phyloP scores from a whole-genome alignment of 2,888 invertebrate genomes.

The Drepana falcataria region DNA sequence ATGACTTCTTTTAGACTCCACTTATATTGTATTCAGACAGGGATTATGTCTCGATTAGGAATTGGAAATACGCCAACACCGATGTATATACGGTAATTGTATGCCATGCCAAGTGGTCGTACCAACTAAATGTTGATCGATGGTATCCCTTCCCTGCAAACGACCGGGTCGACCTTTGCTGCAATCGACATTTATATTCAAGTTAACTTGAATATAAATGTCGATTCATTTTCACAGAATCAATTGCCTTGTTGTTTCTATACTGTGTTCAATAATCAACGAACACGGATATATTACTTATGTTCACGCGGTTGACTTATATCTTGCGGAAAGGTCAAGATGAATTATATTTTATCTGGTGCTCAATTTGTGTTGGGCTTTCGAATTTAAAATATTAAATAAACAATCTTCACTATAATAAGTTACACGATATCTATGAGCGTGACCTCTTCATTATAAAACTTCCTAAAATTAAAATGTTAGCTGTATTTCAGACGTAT shows the following conservation, averaged over 20 bases:
- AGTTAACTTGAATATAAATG: constrained; percentile 40
- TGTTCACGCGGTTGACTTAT: neutral
- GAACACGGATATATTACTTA: neutral
- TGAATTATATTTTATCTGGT: neutral
- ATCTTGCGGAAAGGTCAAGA: constrained; percentile 10
- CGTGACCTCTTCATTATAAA: too few species aligned
- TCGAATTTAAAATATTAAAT: too few species aligned
- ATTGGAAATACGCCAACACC: constrained; percentile 63
- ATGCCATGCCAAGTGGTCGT: constrained; percentile 62
- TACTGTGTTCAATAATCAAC: constrained; percentile 15
- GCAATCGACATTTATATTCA: too few species aligned
- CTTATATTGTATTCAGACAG: neutral
- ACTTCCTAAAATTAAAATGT: too few species aligned
- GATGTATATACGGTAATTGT: constrained; percentile 62
- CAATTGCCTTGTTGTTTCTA: constrained; percentile 14
- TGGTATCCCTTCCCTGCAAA: constrained; percentile 56
- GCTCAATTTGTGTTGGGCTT: too few species aligned
- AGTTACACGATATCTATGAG: too few species aligned
- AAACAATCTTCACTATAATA: too few species aligned
- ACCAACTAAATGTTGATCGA: constrained; percentile 68
- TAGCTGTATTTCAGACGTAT: too few species aligned
- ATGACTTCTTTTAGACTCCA: too few species aligned
- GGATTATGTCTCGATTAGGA: constrained; percentile 19
- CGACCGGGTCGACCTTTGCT: constrained; percentile 48
- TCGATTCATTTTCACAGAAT: constrained; percentile 26